Evolutionary conservation across 2,888 invertebrate species (phyloP), one percentile per base, ranked within the genome.

Genomic region (Cantharis nigra): DNA sequence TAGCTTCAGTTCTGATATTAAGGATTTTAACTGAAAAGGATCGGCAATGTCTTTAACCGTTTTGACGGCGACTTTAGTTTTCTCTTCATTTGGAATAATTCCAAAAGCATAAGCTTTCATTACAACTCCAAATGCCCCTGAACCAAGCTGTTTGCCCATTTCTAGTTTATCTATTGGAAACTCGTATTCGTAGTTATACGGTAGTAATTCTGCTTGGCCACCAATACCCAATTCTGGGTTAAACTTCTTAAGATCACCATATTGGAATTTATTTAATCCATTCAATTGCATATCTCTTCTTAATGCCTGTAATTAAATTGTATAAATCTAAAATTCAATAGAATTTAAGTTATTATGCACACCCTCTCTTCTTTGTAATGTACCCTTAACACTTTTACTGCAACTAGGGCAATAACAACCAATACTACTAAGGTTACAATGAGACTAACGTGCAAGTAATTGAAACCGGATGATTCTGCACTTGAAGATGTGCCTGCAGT

Each of bases 101-200:
- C 96, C 96, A 73, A 93, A 91, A 0, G 97, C 97, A 84, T 92
- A 91, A 1, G 94, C 94, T 90, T 97, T 97, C 87, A 97, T 93
- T 0, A 98, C 98, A 3, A 97, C 94, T 18, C 98, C 98, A 87
- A 98, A 98, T 9, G 98, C 98, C 23, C 98, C 98, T 26, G 96
- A 95, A 7, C 98, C 98, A 65, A 98, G 89, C 86, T 96, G 95
- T 86, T 94, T 95, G 4, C 96, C 97, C 80, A 97, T 89, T 85
- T 92, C 92, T 3, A 98, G 90, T 86, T 93, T 93, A 20, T 97
- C 95, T n/a, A 93, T 90, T 0, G 97, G 96, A 87, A 98, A 97
- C 88, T 98, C 98, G 91, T 95, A 98, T 80, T 92, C 93, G 81
- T 92, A 92, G 86, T 98, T 94, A 82, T 98, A 98, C 0, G 98